Evolutionary conservation across 2,888 invertebrate genomes (phyloP).

Genomic region (Ceriagrion tenellum): DNA sequence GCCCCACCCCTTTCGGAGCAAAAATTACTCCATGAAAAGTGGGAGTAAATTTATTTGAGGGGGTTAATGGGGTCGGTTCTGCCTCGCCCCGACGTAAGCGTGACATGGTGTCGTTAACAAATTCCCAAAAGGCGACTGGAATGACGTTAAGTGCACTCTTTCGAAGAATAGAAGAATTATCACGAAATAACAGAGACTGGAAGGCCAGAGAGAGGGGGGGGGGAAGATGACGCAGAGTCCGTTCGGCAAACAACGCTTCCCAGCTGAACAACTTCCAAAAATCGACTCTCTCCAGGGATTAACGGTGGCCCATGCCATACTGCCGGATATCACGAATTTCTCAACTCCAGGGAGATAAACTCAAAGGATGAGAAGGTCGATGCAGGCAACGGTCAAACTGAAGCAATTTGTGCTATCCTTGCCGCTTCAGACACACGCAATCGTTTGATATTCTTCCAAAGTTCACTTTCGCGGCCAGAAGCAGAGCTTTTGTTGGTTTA

Average conservation of each 20-base stretch:
- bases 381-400: neutral
- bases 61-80: neutral
- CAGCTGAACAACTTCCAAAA: neutral
- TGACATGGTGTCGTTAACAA: slow-evolving; percentile 44
- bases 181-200: neutral
- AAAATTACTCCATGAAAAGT: too few species aligned
- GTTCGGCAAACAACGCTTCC: neutral
- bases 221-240: neutral
- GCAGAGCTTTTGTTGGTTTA: too few species aligned
- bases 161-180: neutral
- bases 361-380: neutral
- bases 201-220: neutral
- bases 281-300: neutral
- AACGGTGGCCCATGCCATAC: neutral
- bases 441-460: too few species aligned
- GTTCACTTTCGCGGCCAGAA: too few species aligned
- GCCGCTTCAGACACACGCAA: neutral
- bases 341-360: neutral
- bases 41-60: too few species aligned
- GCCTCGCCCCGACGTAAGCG: neutral
- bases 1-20: too few species aligned
- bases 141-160: slow-evolving; percentile 6
- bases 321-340: neutral
- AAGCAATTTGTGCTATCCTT: neutral
- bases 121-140: slow-evolving; percentile 7